Evolutionary conservation across 2,113 vertebrate genomes (phyloP).

Genomic region (Nothobranchius kuhntae): DNA sequence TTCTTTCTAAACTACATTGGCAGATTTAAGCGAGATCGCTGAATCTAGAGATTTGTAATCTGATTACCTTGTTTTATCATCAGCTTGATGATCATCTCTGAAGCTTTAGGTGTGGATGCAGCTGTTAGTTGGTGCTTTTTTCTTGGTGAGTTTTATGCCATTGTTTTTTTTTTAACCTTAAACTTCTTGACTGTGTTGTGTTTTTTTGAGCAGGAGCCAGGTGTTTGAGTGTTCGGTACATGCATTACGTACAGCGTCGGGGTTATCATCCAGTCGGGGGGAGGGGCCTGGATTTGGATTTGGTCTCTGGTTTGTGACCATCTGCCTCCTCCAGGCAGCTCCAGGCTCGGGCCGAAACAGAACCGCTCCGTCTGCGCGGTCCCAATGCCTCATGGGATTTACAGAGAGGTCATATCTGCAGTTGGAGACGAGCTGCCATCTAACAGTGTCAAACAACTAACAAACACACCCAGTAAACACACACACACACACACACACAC

Average conservation of each 20-base stretch:
- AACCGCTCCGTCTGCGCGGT: constrained; percentile 35
- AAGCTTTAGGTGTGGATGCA: constrained; percentile 30
- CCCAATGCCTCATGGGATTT: constrained; percentile 69
- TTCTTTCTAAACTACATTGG: background rate
- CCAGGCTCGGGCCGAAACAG: constrained; percentile 53
- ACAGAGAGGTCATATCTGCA: constrained; percentile 57
- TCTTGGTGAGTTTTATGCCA: too few relatives aligned
- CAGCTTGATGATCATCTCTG: constrained; percentile 61
- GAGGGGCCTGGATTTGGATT: constrained; percentile 55
- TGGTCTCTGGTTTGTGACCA: constrained; percentile 72
- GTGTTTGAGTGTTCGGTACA: constrained; percentile 15
- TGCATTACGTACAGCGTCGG: constrained; percentile 13
- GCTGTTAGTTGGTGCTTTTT: too few relatives aligned
- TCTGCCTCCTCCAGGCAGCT: constrained; percentile 73
- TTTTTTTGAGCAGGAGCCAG: background rate
- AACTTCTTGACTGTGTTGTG: background rate
- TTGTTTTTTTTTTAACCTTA: too few relatives aligned
- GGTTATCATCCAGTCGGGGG: constrained; percentile 26
- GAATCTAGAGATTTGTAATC: constrained; percentile 61
- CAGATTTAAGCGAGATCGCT: constrained; percentile 8
- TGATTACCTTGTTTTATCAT: constrained; percentile 68
- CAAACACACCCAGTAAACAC: constrained; percentile 21
- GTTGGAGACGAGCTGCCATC: constrained; percentile 53
- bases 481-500: background rate
- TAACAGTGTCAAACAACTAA: background rate